Conservation (phyloP, 2,113 vertebrate species). For the Zosterops japonicus region DNA sequence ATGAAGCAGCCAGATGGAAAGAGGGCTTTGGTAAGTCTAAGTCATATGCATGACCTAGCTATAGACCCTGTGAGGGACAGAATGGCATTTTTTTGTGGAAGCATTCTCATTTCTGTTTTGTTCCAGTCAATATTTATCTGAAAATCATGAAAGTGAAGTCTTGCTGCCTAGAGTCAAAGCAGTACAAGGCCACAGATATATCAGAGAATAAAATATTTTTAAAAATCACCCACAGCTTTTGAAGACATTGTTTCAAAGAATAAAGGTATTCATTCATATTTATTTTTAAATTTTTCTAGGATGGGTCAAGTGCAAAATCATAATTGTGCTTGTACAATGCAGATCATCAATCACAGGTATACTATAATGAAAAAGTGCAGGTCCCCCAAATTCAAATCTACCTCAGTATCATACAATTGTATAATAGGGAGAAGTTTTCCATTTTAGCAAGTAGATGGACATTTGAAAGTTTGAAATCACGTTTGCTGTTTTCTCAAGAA, state of each 20-base stretch:
- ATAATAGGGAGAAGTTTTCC: background rate
- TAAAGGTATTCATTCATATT: background rate
- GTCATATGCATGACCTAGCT: background rate
- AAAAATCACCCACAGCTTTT: background rate
- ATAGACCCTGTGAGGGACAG: background rate
- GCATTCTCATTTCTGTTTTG: background rate
- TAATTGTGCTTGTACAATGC: background rate
- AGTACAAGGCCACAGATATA: background rate
- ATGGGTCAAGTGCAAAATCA: background rate
- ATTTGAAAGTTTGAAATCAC: background rate
- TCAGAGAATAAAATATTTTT: background rate
- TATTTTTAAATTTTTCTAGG: background rate
- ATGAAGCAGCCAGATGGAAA: background rate
- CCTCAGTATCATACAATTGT: background rate
- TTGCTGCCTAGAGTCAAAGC: background rate
- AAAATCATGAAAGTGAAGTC: background rate
- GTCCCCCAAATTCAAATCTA: background rate
- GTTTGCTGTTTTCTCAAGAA: background rate
- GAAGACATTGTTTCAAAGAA: background rate
- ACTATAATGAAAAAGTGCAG: background rate
- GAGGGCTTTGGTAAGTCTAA: background rate
- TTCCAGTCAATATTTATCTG: background rate
- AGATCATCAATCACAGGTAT: background rate
- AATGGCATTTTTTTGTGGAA: background rate
- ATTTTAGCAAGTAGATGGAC: background rate